Conservation (phyloP, 2,113 vertebrate species). For the Hemiscyllium ocellatum region DNA sequence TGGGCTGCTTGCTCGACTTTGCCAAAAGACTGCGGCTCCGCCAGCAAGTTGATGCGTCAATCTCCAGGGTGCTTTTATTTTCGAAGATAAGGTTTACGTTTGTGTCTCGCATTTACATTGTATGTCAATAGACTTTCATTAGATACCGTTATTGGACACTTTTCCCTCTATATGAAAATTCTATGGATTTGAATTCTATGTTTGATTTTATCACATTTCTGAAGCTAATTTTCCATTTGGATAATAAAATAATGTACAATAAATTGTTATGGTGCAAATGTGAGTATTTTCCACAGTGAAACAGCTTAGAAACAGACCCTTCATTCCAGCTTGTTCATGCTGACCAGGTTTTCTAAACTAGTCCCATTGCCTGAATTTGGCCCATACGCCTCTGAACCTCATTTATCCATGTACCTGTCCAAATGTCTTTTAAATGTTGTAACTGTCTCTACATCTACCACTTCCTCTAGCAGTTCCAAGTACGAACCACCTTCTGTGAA, state of each 20-base stretch:
- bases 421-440: too few species aligned
- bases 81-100: background rate
- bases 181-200: background rate
- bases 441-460: too few species aligned
- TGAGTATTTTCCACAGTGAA: background rate
- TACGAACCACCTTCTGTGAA: too few species aligned
- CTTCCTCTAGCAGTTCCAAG: too few species aligned
- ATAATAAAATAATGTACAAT: background rate
- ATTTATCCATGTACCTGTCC: too few species aligned
- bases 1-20: slow-evolving; percentile 80
- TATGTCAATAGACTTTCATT: background rate
- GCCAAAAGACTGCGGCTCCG: slow-evolving; percentile 73
- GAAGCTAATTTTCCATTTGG: background rate
- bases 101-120: background rate
- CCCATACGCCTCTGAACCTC: too few species aligned
- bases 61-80: background rate
- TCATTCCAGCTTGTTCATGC: too few species aligned
- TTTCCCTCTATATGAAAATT: background rate
- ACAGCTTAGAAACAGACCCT: too few species aligned
- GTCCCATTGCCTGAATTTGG: too few species aligned
- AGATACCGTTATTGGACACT: background rate
- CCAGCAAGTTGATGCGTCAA: slow-evolving; percentile 58
- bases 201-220: background rate
- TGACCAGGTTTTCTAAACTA: too few species aligned
- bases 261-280: background rate